phyloP scores from a whole-genome alignment of 1,140 invertebrate genomes.

The Pseudomyrmex cubaensis region DNA sequence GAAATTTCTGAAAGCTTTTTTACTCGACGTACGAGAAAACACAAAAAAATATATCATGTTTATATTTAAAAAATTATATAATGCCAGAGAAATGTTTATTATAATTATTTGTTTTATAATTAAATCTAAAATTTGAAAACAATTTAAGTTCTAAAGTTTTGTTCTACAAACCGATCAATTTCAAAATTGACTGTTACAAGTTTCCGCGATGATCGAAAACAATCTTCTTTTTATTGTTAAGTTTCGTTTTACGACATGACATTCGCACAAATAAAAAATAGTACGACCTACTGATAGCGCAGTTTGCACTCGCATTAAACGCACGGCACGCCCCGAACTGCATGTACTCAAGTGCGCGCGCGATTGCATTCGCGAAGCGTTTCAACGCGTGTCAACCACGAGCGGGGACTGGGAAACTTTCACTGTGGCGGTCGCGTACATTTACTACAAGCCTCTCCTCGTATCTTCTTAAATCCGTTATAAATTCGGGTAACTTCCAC shows the following conservation, averaged over 20 bases:
- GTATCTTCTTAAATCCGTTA: constrained; percentile 17
- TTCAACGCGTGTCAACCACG: constrained; percentile 50
- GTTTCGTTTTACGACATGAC: constrained; percentile 16
- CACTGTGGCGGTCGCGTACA: constrained; percentile 42
- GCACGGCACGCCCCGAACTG: constrained; percentile 27
- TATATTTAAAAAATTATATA: too few species aligned
- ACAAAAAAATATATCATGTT: too few species aligned
- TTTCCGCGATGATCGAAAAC: not conserved
- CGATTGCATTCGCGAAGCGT: constrained; percentile 31
- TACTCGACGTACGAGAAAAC: not conserved
- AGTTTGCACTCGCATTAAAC: constrained; percentile 62
- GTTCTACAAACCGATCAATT: constrained; percentile 3
- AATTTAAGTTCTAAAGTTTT: too few species aligned
- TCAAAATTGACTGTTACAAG: not conserved
- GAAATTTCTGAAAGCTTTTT: not conserved
- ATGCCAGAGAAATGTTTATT: too few species aligned
- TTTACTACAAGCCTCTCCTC: constrained; percentile 25
- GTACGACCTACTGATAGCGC: constrained; percentile 41
- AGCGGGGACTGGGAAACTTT: constrained; percentile 59
- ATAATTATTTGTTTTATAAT: too few species aligned
- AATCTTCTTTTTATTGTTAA: constrained; percentile 16
- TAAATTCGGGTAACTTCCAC: constrained; percentile 67
- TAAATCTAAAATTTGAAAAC: too few species aligned
- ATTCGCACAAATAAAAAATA: constrained; percentile 44
- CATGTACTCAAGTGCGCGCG: constrained; percentile 17